Conservation (phyloP, 53 echinoderm and acorn worm genomes). For the Apostichopus leukothele region DNA sequence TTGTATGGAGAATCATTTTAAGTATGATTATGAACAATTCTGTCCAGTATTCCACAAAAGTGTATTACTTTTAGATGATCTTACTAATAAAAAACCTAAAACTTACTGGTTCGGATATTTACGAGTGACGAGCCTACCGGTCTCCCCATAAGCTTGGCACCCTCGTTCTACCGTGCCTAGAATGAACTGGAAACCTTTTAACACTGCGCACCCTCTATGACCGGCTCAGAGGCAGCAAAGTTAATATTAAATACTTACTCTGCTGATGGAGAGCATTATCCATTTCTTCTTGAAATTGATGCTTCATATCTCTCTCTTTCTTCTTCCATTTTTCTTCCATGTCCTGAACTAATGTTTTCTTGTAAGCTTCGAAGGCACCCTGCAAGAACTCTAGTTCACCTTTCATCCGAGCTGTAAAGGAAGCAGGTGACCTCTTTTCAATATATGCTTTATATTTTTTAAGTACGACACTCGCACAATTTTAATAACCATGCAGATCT, state of each 20-base stretch:
- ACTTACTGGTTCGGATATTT: too few relatives aligned
- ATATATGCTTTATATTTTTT: not conserved
- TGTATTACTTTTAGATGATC: too few relatives aligned
- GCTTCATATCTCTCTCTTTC: constrained; percentile 91
- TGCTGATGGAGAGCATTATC: constrained; percentile 86
- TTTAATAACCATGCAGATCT: not conserved
- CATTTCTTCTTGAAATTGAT: constrained; percentile 89
- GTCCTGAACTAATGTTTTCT: constrained; percentile 91
- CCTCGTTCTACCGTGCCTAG: too few relatives aligned
- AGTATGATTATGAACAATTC: too few relatives aligned
- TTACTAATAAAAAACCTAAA: too few relatives aligned
- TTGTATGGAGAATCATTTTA: too few relatives aligned
- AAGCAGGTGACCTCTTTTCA: not conserved
- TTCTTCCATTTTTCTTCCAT: constrained; percentile 99
- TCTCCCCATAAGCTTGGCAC: too few relatives aligned
- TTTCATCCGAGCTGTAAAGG: constrained; percentile 81
- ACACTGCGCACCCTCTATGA: too few relatives aligned
- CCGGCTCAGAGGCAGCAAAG: too few relatives aligned
- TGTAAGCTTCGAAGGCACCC: constrained; percentile 99
- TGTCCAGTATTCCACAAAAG: too few relatives aligned
- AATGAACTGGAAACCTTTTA: too few relatives aligned
- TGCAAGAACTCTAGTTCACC: constrained; percentile 97
- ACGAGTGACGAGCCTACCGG: too few relatives aligned
- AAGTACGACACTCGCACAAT: not conserved
- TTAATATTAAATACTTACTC: constrained; percentile 56